Evolutionary conservation across 2,888 invertebrate species (phyloP).

Genomic region (Leptura quadrifasciata): DNA sequence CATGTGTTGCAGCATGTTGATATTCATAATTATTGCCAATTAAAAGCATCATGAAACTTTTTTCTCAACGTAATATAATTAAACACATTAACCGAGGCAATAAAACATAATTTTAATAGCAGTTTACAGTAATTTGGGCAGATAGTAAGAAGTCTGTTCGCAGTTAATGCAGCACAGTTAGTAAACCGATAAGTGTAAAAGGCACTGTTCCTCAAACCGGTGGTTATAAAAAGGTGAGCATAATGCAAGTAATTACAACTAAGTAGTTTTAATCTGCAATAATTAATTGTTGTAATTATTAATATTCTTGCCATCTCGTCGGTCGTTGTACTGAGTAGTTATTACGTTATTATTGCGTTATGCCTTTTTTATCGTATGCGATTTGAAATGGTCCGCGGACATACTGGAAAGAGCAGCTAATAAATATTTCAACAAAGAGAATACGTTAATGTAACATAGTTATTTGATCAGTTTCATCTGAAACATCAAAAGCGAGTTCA

Average conservation of each 20-base stretch:
- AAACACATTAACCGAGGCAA: slow-evolving; percentile 3
- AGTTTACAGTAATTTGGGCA: slow-evolving; percentile 12
- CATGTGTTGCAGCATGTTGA: not conserved
- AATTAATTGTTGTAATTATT: slow-evolving; percentile 58
- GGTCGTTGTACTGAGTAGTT: slow-evolving; percentile 50
- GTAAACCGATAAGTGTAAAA: slow-evolving; percentile 14
- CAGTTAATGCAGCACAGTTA: slow-evolving; percentile 18
- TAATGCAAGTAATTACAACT: slow-evolving; percentile 54
- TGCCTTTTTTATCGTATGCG: not conserved
- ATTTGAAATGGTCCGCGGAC: slow-evolving; percentile 3
- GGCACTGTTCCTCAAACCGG: slow-evolving; percentile 24
- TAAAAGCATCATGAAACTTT: not conserved
- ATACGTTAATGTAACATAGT: slow-evolving; percentile 30
- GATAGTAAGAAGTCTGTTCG: slow-evolving; percentile 21
- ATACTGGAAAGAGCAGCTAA: slow-evolving; percentile 1
- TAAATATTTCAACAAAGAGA: slow-evolving; percentile 31
- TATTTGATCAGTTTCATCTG: slow-evolving; percentile 34
- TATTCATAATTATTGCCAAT: slow-evolving; percentile 7
- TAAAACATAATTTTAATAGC: slow-evolving; percentile 10
- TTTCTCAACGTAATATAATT: slow-evolving; percentile 7
- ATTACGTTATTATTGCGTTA: slow-evolving; percentile 10
- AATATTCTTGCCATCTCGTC: slow-evolving; percentile 42
- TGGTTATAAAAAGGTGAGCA: slow-evolving; percentile 49
- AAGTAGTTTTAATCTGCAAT: slow-evolving; percentile 55
- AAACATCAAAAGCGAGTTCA: slow-evolving; percentile 36